A percentile compares a stretch with the other conserved stretches of the same genome.
Conservation (phyloP, 64 coral and sea anemone species). For the Astreopora myriophthalma region DNA sequence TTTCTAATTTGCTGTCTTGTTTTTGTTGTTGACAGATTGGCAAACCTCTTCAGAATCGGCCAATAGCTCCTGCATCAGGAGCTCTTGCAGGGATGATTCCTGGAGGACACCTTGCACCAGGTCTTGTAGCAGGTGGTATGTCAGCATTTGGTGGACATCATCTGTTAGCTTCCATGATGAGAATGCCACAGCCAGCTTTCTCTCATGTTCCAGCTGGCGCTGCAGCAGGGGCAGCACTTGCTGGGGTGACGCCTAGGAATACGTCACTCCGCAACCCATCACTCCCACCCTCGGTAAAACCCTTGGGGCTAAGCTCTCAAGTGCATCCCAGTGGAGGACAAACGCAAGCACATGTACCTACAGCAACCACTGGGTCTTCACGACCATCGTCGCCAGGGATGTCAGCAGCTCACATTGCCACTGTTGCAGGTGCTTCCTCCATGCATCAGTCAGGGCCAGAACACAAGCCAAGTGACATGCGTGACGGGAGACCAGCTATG, state of each 20-base stretch:
- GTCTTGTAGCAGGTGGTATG: conserved; percentile 30
- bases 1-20: not conserved
- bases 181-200: conserved; percentile 43
- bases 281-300: conserved; percentile 40
- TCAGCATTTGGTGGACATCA: conserved; percentile 1
- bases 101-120: not conserved
- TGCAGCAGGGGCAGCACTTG: conserved; percentile 52
- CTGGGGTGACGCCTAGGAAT: conserved; percentile 47
- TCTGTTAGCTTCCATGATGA: conserved; percentile 24
- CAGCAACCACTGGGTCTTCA: conserved; percentile 38
- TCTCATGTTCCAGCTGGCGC: conserved; percentile 66
- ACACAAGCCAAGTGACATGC: conserved; percentile 32
- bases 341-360: conserved; percentile 13
- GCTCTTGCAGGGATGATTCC: conserved; percentile 45
- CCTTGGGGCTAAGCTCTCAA: conserved; percentile 29
- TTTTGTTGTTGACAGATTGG: not conserved
- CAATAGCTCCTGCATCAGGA: conserved; percentile 67
- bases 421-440: conserved; percentile 25
- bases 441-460: conserved; percentile 48
- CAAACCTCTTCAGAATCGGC: conserved; percentile 60
- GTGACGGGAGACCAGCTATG: conserved; percentile 30
- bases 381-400: conserved; percentile 48
- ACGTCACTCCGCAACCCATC: conserved; percentile 20
- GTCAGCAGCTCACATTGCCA: conserved; percentile 1
- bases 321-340: not conserved